Evolutionary conservation across 2,888 invertebrate genomes (phyloP).

Genomic region (Lepidochitona cinerea): DNA sequence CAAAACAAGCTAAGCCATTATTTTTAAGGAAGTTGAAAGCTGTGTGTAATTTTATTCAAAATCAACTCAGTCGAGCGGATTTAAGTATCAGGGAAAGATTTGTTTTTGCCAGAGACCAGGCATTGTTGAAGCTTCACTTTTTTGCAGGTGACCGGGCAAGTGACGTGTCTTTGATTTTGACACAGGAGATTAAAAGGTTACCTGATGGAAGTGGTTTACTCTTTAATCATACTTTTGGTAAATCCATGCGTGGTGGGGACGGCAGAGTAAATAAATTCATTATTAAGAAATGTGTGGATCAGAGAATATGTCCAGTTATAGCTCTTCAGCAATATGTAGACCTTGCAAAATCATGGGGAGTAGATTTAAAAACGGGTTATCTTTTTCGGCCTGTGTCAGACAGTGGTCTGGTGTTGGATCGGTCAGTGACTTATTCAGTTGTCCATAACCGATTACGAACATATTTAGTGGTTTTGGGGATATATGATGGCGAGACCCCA

Average conservation of each 20-base stretch:
- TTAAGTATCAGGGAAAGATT: background rate
- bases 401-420: background rate
- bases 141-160: conserved; percentile 3
- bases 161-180: background rate
- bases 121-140: conserved; percentile 2
- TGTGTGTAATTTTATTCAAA: background rate
- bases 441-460: background rate
- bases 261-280: background rate
- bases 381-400: background rate
- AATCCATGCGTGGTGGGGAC: background rate
- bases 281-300: background rate
- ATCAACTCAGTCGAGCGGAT: background rate
- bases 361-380: background rate
- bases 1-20: conserved; percentile 1
- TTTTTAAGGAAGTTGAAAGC: background rate
- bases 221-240: conserved; percentile 9
- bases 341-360: background rate
- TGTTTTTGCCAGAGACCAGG: background rate
- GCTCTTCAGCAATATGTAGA: background rate
- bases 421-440: background rate
- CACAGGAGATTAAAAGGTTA: conserved; percentile 3
- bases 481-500: background rate
- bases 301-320: background rate
- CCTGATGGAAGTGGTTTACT: conserved; percentile 7
- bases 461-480: background rate